These are phyloP conservation scores for Eclectus roratus DNA, from an alignment of 2,113 vertebrate genomes.

Conservation along the genomic window DNA sequence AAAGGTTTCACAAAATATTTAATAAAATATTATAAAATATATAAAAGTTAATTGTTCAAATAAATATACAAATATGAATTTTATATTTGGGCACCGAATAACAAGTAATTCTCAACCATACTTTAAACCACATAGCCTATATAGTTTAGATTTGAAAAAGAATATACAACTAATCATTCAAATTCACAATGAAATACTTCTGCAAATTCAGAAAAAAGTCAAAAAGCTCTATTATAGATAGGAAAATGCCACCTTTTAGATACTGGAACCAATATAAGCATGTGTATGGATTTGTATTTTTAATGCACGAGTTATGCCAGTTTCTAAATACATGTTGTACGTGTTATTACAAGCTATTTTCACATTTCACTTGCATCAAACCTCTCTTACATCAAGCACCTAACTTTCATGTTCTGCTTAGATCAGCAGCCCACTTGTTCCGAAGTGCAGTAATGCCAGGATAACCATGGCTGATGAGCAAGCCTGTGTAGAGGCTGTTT, in stretches of 20 bases:
- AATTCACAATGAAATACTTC: not conserved
- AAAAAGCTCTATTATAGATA: not conserved
- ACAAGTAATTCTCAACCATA: not conserved
- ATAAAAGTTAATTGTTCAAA: not conserved
- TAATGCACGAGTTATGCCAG: not conserved
- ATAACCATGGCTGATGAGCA: not conserved
- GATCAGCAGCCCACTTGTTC: not conserved
- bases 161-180: not conserved
- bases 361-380: not conserved
- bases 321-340: rapidly evolving
- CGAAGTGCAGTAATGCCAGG: not conserved
- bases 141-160: not conserved
- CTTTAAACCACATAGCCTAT: not conserved
- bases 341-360: not conserved
- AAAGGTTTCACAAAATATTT: not conserved
- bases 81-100: not conserved
- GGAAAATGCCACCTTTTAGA: not conserved
- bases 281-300: not conserved
- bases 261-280: not conserved
- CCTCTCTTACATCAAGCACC: not conserved
- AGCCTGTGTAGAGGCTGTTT: not conserved
- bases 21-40: not conserved
- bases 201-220: not conserved
- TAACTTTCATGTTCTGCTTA: not conserved
- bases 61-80: not conserved